These are phyloP conservation scores for Varanus salvator DNA, from an alignment of 2,113 vertebrate genomes.

Conservation along the genomic window DNA sequence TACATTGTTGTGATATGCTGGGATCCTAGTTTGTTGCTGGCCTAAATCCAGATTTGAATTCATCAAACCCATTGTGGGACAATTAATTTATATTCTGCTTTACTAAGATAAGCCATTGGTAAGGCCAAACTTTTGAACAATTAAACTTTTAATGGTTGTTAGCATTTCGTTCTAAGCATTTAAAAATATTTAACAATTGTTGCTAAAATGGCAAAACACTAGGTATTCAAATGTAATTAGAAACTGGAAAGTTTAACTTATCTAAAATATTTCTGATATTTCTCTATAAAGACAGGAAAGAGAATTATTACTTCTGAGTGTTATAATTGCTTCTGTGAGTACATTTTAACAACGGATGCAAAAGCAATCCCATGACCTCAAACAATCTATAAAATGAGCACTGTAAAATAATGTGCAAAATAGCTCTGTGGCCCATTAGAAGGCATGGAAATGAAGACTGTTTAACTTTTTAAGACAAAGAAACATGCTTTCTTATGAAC, in stretches of 20 bases:
- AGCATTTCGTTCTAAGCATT: conserved; percentile 17
- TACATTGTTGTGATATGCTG: too few species aligned
- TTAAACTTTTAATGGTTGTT: background rate
- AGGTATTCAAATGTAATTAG: background rate
- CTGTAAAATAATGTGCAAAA: background rate
- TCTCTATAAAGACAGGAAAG: conserved; percentile 55
- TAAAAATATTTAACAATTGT: background rate
- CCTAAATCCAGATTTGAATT: background rate
- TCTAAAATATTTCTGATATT: conserved; percentile 18
- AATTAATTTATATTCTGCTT: background rate
- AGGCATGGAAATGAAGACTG: background rate
- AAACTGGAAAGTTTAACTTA: background rate
- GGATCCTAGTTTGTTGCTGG: too few species aligned
- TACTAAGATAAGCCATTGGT: background rate
- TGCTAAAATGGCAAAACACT: conserved; percentile 10
- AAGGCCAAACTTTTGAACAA: background rate
- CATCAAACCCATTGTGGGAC: background rate
- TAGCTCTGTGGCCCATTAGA: background rate
- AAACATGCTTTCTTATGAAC: conserved; percentile 37
- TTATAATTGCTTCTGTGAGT: conserved; percentile 66
- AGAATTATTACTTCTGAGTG: conserved; percentile 49
- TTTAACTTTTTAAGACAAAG: conserved; percentile 40
- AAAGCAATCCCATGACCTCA: conserved; percentile 66
- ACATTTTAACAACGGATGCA: conserved; percentile 62
- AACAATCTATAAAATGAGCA: conserved; percentile 43